A percentile compares a stretch with the other conserved stretches of the same genome.
These are phyloP conservation scores for Sitta carolinensis DNA, from an alignment of 2,797 vertebrate species.

Conservation along the genomic window DNA sequence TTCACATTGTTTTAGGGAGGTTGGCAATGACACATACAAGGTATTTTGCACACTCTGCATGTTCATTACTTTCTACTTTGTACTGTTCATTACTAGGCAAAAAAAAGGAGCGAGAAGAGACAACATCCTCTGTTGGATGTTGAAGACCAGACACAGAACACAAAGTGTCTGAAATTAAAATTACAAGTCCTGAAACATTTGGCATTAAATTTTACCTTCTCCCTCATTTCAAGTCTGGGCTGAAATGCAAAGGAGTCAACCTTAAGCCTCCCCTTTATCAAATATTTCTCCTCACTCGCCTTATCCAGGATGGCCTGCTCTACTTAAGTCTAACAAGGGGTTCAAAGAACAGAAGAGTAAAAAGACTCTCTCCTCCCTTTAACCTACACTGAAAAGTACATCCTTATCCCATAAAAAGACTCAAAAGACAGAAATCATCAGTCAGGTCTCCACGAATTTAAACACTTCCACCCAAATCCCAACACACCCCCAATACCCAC, in stretches of 20 bases:
- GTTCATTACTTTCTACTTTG: not conserved
- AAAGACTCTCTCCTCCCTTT: not conserved
- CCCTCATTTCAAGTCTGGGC: not conserved
- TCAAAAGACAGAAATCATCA: not conserved
- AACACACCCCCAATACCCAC: not conserved
- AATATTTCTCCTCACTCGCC: not conserved
- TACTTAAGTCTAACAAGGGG: rapidly evolving
- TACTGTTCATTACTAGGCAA: not conserved
- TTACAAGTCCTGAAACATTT: not conserved
- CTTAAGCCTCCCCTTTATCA: not conserved
- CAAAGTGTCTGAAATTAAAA: not conserved
- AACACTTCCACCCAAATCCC: not conserved
- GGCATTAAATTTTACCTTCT: not conserved
- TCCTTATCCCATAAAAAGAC: not conserved
- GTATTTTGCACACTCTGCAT: not conserved
- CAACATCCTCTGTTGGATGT: not conserved
- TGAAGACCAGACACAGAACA: not conserved
- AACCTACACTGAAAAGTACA: not conserved
- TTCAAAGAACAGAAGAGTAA: not conserved
- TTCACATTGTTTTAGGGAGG: not conserved
- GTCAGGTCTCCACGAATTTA: not conserved
- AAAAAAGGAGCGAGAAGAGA: not conserved
- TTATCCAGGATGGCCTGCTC: not conserved
- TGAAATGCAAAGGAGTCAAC: not conserved
- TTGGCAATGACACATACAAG: not conserved